These are phyloP conservation scores for Scopus umbretta DNA, from an alignment of 2,113 vertebrate species.

Conservation along the genomic window DNA sequence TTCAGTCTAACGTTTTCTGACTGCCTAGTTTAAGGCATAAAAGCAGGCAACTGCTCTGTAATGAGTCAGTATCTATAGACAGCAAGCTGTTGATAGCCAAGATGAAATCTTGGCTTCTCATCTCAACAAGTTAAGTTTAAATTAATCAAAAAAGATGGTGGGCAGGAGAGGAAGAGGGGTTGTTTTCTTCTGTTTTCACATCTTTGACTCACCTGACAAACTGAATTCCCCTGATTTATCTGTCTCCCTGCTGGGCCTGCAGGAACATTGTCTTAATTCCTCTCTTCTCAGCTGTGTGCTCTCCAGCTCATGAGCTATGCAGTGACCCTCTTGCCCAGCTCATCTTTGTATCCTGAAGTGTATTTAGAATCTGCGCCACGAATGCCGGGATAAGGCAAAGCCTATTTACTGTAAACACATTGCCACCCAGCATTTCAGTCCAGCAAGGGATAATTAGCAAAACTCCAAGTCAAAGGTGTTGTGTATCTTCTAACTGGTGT, in stretches of 20 bases:
- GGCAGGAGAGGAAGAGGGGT: conserved; percentile 2
- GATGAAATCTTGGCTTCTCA: conserved; percentile 42
- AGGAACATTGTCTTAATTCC: background rate
- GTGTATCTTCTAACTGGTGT: background rate
- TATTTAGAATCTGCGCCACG: background rate
- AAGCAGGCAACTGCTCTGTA: conserved; percentile 44
- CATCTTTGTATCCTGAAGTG: background rate
- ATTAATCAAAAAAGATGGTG: conserved; percentile 39
- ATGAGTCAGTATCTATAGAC: conserved; percentile 20
- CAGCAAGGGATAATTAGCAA: background rate
- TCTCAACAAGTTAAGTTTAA: conserved; percentile 26
- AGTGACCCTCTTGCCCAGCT: background rate
- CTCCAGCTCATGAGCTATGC: background rate
- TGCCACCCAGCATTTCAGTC: background rate
- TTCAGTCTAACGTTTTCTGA: conserved; percentile 23
- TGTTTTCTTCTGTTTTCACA: conserved; percentile 41
- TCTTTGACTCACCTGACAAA: conserved; percentile 31
- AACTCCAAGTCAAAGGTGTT: background rate
- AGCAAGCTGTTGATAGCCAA: conserved; percentile 40
- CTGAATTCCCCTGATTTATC: conserved; percentile 15
- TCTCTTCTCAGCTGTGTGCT: background rate
- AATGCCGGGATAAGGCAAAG: background rate
- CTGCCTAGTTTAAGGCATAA: conserved; percentile 41
- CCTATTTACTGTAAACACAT: background rate
- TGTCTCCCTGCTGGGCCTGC: background rate